These are phyloP conservation scores for Siderastrea radians DNA, from an alignment of 92 coral and sea anemone genomes.

Conservation along the genomic window DNA sequence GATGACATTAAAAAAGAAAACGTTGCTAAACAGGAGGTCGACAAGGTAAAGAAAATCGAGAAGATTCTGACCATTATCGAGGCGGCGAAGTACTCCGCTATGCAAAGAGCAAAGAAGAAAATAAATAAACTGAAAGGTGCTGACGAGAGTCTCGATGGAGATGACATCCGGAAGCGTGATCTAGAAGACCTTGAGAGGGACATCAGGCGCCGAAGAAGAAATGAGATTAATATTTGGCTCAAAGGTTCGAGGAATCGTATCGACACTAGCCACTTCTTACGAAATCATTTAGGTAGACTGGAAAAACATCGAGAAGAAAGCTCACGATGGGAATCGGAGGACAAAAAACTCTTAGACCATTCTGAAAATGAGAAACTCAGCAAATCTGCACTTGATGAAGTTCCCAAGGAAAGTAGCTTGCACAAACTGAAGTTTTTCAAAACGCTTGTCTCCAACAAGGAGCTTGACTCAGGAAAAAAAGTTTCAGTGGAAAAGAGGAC, in stretches of 20 bases:
- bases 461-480: constrained; percentile 33
- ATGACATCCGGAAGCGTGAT: constrained; percentile 83
- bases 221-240: constrained; percentile 86
- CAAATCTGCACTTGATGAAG: not conserved
- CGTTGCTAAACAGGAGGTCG: constrained; percentile 86
- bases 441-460: constrained; percentile 28
- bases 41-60: constrained; percentile 85
- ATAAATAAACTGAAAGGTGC: constrained; percentile 55
- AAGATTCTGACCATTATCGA: constrained; percentile 92
- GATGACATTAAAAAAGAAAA: constrained; percentile 81
- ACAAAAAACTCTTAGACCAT: constrained; percentile 8
- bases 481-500: constrained; percentile 21
- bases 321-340: constrained; percentile 4
- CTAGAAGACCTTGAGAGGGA: constrained; percentile 79
- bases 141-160: constrained; percentile 54
- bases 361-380: not conserved
- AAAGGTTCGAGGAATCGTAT: constrained; percentile 87
- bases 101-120: constrained; percentile 82
- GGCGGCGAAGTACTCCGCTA: constrained; percentile 93
- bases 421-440: constrained; percentile 17
- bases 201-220: constrained; percentile 63
- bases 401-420: not conserved
- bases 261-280: constrained; percentile 77
- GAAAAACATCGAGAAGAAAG: constrained; percentile 14
- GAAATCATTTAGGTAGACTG: constrained; percentile 19